These are phyloP conservation scores for Geothlypis trichas DNA, from an alignment of 2,113 vertebrate species.

Conservation along the genomic window DNA sequence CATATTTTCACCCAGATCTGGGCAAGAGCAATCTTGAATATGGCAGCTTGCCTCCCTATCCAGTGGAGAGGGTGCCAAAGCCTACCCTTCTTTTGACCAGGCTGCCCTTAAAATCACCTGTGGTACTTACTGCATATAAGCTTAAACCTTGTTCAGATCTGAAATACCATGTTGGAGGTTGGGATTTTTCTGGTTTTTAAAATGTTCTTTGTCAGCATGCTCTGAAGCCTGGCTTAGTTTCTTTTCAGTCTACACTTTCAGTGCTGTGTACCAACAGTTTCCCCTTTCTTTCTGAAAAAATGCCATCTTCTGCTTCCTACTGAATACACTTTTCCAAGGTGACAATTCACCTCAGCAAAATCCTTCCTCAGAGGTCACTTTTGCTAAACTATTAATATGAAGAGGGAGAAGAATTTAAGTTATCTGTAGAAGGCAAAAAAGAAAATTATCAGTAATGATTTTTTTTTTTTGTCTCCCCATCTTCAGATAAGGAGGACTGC, in stretches of 20 bases:
- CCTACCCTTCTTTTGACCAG: not conserved
- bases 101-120: not conserved
- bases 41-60: not conserved
- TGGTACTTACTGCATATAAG: not conserved
- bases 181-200: not conserved
- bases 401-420: not conserved
- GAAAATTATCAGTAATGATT: not conserved
- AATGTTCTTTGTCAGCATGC: not conserved
- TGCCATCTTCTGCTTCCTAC: not conserved
- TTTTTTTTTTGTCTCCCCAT: not conserved
- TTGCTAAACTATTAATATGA: not conserved
- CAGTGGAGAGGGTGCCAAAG: not conserved
- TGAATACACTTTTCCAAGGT: not conserved
- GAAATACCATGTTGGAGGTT: not conserved
- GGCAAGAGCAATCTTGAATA: not conserved
- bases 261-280: not conserved
- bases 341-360: not conserved
- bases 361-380: not conserved
- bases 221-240: not conserved
- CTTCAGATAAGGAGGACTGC: slow-evolving; percentile 39
- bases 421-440: not conserved
- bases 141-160: not conserved
- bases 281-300: not conserved
- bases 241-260: not conserved
- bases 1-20: not conserved